Percentiles rank a stretch among this genome's conserved stretches.
These are phyloP conservation scores for Holcopasites calliopsidis DNA, from an alignment of 1,140 invertebrate genomes.

Conservation along the genomic window DNA sequence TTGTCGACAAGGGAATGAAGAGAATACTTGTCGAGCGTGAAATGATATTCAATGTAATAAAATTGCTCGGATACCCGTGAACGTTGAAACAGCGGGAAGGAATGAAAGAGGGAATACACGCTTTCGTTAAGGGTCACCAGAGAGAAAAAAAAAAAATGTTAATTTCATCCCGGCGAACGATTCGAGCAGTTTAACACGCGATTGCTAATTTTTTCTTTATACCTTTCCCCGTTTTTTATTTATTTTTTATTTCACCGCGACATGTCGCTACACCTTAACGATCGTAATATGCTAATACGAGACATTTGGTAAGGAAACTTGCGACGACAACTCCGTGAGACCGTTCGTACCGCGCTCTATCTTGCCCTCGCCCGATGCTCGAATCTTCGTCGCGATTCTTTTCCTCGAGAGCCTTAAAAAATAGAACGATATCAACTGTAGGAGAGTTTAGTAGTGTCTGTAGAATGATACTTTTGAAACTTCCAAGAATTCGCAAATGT, in stretches of 20 bases:
- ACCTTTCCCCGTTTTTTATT: neutral
- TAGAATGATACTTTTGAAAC: neutral
- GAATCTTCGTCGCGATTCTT: slow-evolving; percentile 19
- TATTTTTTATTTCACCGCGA: slow-evolving; percentile 26
- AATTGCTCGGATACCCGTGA: slow-evolving; percentile 19
- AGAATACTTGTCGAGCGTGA: slow-evolving; percentile 2
- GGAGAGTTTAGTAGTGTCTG: neutral
- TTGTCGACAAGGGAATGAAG: neutral
- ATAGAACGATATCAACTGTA: neutral
- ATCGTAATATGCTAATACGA: slow-evolving; percentile 56
- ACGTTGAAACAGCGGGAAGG: neutral
- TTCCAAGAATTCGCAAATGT: slow-evolving; percentile 1
- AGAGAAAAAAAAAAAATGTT: slow-evolving; percentile 55
- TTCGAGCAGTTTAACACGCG: slow-evolving; percentile 50
- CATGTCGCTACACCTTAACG: slow-evolving; percentile 57
- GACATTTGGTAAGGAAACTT: slow-evolving; percentile 40
- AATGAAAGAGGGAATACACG: neutral
- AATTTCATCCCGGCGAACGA: slow-evolving; percentile 43
- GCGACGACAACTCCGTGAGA: slow-evolving; percentile 25
- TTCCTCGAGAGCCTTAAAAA: neutral
- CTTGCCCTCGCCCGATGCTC: neutral
- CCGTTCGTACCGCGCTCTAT: slow-evolving; percentile 24
- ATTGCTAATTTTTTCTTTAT: slow-evolving; percentile 40
- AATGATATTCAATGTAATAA: slow-evolving; percentile 35
- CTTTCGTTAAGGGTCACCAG: slow-evolving; percentile 30